Percentiles rank a stretch among this genome's conserved stretches.
These are phyloP conservation scores for Varanus komodoensis DNA, from an alignment of 2,113 vertebrate genomes.

Conservation along the genomic window DNA sequence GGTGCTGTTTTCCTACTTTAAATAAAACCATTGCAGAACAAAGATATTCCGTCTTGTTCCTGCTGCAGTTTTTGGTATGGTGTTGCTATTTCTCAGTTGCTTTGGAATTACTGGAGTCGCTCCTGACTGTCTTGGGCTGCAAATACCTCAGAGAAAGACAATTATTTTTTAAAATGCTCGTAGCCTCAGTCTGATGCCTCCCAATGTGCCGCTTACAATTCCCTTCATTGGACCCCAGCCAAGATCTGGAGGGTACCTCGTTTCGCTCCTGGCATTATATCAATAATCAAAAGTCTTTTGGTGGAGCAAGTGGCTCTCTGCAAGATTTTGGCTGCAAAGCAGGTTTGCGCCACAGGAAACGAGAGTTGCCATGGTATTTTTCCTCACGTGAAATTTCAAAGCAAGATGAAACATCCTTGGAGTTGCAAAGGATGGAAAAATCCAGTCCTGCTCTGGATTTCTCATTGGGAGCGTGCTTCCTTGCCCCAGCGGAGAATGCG, in stretches of 20 bases:
- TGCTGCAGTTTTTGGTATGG: not conserved
- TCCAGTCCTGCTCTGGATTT: conserved; percentile 15
- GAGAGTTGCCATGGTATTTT: not conserved
- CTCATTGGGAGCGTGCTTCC: not conserved
- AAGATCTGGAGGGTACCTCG: too few species aligned
- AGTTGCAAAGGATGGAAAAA: not conserved
- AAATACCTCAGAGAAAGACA: too few species aligned
- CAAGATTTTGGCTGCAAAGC: not conserved
- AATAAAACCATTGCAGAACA: not conserved
- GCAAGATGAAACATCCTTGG: not conserved
- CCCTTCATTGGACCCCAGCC: too few species aligned
- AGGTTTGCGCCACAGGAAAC: not conserved
- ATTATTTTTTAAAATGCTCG: too few species aligned
- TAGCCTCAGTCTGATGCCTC: too few species aligned
- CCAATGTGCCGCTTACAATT: too few species aligned
- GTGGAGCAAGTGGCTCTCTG: not conserved
- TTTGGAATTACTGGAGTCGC: not conserved
- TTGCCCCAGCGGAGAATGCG: conserved; percentile 24
- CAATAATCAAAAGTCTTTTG: not conserved
- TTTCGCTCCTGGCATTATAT: not conserved
- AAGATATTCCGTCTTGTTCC: not conserved
- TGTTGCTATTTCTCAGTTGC: not conserved
- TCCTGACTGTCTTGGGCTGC: too few species aligned
- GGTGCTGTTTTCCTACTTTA: not conserved
- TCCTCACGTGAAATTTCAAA: not conserved